phyloP scores from a whole-genome alignment of 2,797 vertebrate genomes.

The Threskiornis aethiopicus region DNA sequence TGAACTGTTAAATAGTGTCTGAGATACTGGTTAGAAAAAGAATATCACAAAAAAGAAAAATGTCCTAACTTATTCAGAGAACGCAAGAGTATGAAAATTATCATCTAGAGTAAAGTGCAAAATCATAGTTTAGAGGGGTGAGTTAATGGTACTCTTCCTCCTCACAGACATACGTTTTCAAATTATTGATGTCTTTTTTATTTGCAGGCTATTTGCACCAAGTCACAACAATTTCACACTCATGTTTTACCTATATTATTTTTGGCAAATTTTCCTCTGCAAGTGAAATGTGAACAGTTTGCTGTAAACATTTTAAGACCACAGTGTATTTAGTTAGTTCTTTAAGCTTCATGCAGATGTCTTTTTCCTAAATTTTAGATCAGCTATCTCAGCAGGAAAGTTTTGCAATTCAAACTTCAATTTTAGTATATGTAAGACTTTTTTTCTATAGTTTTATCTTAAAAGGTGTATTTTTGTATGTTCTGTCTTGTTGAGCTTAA shows the following conservation, averaged over 20 bases:
- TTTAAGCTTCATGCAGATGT: neutral
- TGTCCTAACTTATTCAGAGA: neutral
- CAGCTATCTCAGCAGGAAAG: fast-evolving
- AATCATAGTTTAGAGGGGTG: neutral
- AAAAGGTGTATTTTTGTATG: neutral
- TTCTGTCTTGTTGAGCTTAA: neutral
- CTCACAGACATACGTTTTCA: neutral
- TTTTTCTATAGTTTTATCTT: neutral
- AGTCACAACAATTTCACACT: neutral
- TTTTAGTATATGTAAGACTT: neutral
- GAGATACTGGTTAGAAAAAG: neutral
- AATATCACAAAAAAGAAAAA: neutral
- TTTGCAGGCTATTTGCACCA: neutral
- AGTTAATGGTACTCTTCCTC: neutral
- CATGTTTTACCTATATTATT: neutral
- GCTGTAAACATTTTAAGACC: neutral
- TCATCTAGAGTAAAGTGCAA: neutral
- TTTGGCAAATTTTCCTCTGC: neutral
- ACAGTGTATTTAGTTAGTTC: neutral
- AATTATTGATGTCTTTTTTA: neutral
- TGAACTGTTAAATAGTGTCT: neutral
- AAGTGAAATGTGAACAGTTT: neutral
- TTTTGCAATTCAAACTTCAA: neutral
- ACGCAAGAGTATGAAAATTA: neutral
- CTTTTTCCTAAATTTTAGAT: neutral